Evolutionary conservation across 1,140 invertebrate species (phyloP).

Genomic region (Brachionus asplanchnoidis): DNA sequence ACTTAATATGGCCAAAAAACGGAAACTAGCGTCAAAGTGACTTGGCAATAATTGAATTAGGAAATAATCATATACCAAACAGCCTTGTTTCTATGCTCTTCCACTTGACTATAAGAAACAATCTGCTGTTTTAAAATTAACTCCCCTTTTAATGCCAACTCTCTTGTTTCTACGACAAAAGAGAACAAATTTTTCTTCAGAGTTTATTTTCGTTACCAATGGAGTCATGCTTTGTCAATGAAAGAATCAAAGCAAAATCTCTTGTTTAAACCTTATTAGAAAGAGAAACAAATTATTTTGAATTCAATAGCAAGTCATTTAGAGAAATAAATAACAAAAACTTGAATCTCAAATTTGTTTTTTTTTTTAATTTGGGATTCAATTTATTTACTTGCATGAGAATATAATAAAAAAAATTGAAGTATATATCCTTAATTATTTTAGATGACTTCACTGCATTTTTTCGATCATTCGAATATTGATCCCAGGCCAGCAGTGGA

Average conservation of each 20-base stretch:
- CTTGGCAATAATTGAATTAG: background rate
- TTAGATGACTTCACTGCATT: conserved; percentile 32
- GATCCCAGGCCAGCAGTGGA: conserved; percentile 19
- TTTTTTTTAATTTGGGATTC: background rate
- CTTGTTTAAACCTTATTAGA: conserved; percentile 27
- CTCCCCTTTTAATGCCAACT: background rate
- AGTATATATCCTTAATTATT: background rate
- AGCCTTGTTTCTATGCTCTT: conserved; percentile 5
- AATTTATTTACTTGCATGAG: background rate
- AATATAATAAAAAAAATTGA: background rate
- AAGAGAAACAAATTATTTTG: background rate
- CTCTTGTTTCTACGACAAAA: conserved; percentile 4
- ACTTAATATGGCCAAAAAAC: background rate
- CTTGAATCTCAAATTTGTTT: conserved; percentile 11
- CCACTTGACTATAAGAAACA: background rate
- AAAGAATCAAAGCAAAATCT: conserved; percentile 21
- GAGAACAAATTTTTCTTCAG: background rate
- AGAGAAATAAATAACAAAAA: conserved; percentile 23
- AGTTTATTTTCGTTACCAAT: conserved; percentile 21
- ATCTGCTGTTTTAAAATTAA: background rate
- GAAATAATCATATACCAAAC: background rate
- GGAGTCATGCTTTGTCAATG: conserved; percentile 32
- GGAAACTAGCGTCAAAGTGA: background rate
- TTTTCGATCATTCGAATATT: conserved; percentile 32
- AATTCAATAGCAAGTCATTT: background rate